Conservation (phyloP, 2,797 vertebrate genomes). For the Cossypha caffra region DNA sequence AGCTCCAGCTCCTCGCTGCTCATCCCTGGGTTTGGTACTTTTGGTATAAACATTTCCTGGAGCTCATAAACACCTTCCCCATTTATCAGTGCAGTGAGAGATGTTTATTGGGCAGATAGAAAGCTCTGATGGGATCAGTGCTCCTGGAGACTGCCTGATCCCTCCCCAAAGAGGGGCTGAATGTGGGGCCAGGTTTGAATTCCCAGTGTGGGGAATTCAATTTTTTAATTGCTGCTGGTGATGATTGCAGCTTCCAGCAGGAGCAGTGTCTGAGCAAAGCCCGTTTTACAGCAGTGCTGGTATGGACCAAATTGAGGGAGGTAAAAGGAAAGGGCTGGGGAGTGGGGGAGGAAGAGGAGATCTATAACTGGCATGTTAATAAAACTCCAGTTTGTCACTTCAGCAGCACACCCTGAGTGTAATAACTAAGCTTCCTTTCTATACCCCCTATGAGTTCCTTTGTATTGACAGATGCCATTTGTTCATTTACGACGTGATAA, state of each 20-base stretch:
- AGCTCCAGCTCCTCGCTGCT: background rate
- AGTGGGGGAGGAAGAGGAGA: conserved; percentile 57
- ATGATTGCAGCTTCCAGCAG: background rate
- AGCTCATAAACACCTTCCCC: conserved; percentile 72
- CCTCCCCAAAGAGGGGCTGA: background rate
- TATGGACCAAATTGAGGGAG: conserved; percentile 72
- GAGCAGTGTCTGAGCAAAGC: conserved; percentile 52
- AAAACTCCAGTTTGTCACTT: conserved; percentile 78
- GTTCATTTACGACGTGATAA: conserved; percentile 85
- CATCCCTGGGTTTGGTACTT: background rate
- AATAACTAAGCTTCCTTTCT: conserved; percentile 74
- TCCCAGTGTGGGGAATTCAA: background rate
- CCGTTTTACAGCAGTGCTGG: conserved; percentile 64
- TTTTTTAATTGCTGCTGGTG: background rate
- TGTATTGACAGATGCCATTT: conserved; percentile 85
- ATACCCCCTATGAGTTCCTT: conserved; percentile 69
- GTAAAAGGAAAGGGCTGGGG: conserved; percentile 59
- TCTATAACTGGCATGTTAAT: conserved; percentile 73
- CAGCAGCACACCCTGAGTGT: conserved; percentile 66
- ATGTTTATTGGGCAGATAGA: conserved; percentile 71
- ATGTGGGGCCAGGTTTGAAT: background rate
- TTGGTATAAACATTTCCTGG: conserved; percentile 61
- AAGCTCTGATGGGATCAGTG: conserved; percentile 21
- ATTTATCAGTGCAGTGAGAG: conserved; percentile 63
- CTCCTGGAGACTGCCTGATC: background rate